These are phyloP conservation scores for Thereva nobilitata DNA, from an alignment of 2,888 invertebrate species.

Conservation along the genomic window DNA sequence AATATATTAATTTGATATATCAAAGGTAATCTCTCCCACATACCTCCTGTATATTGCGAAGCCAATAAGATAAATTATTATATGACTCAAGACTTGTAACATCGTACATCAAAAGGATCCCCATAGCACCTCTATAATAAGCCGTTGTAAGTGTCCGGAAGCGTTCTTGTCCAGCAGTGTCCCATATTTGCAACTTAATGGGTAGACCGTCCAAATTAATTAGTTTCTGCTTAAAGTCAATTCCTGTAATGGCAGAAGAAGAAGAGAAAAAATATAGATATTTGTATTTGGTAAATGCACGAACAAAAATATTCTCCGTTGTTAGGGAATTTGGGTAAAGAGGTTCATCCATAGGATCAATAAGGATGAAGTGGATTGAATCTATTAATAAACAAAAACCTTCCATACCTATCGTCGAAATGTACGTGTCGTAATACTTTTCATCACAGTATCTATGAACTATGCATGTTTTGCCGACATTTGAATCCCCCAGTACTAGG, in stretches of 20 bases:
- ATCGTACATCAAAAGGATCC: constrained; percentile 88
- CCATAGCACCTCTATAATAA: constrained; percentile 89
- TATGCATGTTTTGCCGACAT: constrained; percentile 89
- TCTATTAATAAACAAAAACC: constrained; percentile 32
- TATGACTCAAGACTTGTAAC: constrained; percentile 89
- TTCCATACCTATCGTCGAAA: constrained; percentile 83
- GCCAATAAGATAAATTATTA: constrained; percentile 87
- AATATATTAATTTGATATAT: background rate
- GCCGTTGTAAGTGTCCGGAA: constrained; percentile 81
- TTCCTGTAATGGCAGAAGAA: constrained; percentile 63
- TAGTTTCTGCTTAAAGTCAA: constrained; percentile 89
- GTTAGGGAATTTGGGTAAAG: background rate
- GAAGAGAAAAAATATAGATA: background rate
- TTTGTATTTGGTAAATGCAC: background rate
- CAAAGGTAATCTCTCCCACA: constrained; percentile 22
- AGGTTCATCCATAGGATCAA: constrained; percentile 6
- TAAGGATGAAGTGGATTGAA: constrained; percentile 12
- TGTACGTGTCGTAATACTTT: constrained; percentile 87
- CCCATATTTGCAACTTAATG: constrained; percentile 75
- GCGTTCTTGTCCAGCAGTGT: constrained; percentile 72
- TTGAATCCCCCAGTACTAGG: constrained; percentile 83
- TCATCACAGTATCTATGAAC: constrained; percentile 89
- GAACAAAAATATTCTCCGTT: background rate
- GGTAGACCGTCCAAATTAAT: constrained; percentile 84
- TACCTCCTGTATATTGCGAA: constrained; percentile 87